Percentiles rank a stretch among this genome's conserved stretches.
phyloP scores from a whole-genome alignment of 2,888 invertebrate genomes.

The Synergus laeviventris region DNA sequence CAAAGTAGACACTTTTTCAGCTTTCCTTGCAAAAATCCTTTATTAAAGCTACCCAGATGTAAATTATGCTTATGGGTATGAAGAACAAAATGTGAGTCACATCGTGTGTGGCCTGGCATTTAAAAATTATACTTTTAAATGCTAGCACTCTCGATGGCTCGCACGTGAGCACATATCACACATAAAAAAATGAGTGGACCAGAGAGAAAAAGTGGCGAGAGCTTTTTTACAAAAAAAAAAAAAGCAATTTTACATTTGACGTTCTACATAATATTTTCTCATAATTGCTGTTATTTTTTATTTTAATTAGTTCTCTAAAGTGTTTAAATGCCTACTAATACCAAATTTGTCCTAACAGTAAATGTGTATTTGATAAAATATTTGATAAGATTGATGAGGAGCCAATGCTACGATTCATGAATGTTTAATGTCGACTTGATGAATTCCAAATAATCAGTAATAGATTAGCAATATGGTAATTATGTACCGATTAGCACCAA shows the following conservation, averaged over 20 bases:
- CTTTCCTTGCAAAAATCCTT: background rate
- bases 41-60: background rate
- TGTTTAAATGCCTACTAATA: background rate
- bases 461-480: background rate
- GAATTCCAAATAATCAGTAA: background rate
- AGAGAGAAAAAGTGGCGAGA: background rate
- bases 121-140: conserved; percentile 17
- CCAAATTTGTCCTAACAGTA: no score
- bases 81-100: conserved; percentile 8
- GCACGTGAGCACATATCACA: background rate
- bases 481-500: conserved; percentile 1
- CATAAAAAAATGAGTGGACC: background rate
- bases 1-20: background rate
- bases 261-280: background rate
- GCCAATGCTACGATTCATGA: background rate
- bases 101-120: background rate
- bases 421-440: background rate
- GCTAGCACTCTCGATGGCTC: background rate
- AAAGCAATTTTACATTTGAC: background rate
- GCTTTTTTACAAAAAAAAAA: background rate
- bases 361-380: no score
- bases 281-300: background rate
- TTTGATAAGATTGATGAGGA: no score
- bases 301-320: background rate
- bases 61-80: conserved; percentile 1